Evolutionary conservation across 2,888 invertebrate genomes (phyloP), one percentile per base, ranked within the genome.

Genomic region (Penaeus monodon): DNA sequence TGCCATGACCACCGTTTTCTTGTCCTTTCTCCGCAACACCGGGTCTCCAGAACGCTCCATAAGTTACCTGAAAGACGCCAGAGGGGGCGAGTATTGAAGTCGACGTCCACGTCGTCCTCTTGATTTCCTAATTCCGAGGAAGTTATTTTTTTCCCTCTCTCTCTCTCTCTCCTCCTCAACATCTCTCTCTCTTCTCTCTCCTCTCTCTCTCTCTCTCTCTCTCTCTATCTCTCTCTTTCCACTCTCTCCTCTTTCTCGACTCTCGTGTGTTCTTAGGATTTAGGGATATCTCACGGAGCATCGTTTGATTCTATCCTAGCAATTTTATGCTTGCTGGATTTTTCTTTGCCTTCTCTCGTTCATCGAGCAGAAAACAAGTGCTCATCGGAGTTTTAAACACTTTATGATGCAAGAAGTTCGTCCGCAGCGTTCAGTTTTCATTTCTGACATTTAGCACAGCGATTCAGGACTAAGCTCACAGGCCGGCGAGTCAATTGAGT

Each of bases 1-100:
- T 81, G 86, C 81, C 86, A 86, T 86, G 86, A 86, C 86, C 86
- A 86, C 86, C 86, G 86, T 81, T 86, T 86, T 86, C 86, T 86
- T 86, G 86, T 81, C 81, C 86, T 86, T 86, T 86, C 86, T 86
- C 86, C 86, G 86, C 81, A 77, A 86, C 86, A 86, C 86, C 81
- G 77, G 76, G 81, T 86, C 86, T 86, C 86, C 86, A 64, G 77
- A 81, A 81, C 86, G 86, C 81, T 86, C 86, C 86, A 86, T 86
- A 86, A 86, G 82, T 81, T 86, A 81, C 70, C 64, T 86, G 86
- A 86, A 86, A 86, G 86, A 86, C 44, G n/a, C 81, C 81, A 63
- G 65, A 49, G 77, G 86, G 57, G 66, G 68, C 68, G 64, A 79
- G 81, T 81, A 86, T 86, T 86, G 86, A 86, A 81, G 77, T 81